Percentiles rank a stretch among this genome's conserved stretches.
phyloP scores from a whole-genome alignment of 1,140 invertebrate species.

The Antheraea mylitta region DNA sequence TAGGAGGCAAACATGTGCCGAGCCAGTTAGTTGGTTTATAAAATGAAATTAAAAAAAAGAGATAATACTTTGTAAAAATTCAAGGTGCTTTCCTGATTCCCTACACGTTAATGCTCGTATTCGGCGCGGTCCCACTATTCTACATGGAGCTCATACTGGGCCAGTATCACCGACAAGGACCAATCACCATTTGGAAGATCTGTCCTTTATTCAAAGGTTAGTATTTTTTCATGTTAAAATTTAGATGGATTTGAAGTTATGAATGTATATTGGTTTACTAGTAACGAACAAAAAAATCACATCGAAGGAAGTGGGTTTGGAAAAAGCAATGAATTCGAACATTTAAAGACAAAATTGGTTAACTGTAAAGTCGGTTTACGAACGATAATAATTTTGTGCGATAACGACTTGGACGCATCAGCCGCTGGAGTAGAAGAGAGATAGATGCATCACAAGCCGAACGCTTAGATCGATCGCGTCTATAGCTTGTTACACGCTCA shows the following conservation, averaged over 20 bases:
- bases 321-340: too few relatives aligned
- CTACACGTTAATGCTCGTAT: conserved; percentile 85
- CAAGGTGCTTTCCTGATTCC: conserved; percentile 85
- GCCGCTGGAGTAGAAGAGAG: too few relatives aligned
- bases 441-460: too few relatives aligned
- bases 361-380: not conserved
- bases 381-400: not conserved
- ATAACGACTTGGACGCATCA: too few relatives aligned
- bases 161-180: conserved; percentile 89
- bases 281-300: too few relatives aligned
- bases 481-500: too few relatives aligned
- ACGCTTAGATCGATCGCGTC: too few relatives aligned
- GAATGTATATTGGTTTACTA: not conserved
- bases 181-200: conserved; percentile 89
- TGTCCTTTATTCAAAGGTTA: conserved; percentile 94
- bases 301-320: too few relatives aligned
- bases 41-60: not conserved
- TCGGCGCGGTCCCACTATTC: conserved; percentile 91
- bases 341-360: too few relatives aligned
- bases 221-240: not conserved
- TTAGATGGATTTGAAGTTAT: not conserved
- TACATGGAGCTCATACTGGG: conserved; percentile 92
- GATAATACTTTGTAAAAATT: conserved; percentile 27
- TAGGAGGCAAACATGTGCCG: too few relatives aligned
- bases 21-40: too few relatives aligned